Evolutionary conservation across 2,888 invertebrate species (phyloP).

Genomic region (Meiosimyza platycephala): DNA sequence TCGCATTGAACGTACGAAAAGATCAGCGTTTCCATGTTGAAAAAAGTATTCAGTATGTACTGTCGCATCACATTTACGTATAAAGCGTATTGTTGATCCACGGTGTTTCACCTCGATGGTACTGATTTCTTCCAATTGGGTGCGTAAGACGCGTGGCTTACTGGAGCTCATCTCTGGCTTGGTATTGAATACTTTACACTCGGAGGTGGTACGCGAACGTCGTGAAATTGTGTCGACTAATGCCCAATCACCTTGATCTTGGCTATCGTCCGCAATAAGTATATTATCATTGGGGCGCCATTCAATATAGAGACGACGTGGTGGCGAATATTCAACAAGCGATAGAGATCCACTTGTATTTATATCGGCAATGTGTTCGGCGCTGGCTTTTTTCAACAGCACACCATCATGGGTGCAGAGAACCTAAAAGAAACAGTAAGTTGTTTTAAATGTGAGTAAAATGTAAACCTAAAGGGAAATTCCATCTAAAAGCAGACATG

Average conservation of each 20-base stretch:
- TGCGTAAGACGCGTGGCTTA: conserved; percentile 69
- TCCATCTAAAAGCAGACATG: too few relatives aligned
- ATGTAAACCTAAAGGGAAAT: too few relatives aligned
- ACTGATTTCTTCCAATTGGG: conserved; percentile 74
- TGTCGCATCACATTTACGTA: conserved; percentile 73
- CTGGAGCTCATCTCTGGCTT: conserved; percentile 50
- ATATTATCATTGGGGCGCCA: conserved; percentile 82
- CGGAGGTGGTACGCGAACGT: conserved; percentile 64
- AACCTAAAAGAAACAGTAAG: conserved; percentile 68
- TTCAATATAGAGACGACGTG: conserved; percentile 76
- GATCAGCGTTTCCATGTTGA: conserved; percentile 87
- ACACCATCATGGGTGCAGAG: conserved; percentile 85
- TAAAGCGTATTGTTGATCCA: conserved; percentile 73
- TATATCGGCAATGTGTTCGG: conserved; percentile 73
- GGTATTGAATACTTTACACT: conserved; percentile 64
- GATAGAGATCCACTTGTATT: conserved; percentile 69
- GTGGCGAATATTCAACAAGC: conserved; percentile 62
- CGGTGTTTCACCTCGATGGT: conserved; percentile 73
- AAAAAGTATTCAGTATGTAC: conserved; percentile 81
- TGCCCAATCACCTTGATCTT: conserved; percentile 85
- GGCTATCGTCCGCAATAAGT: conserved; percentile 80
- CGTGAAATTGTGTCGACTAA: conserved; percentile 77
- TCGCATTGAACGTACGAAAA: conserved; percentile 65
- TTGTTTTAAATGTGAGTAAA: too few relatives aligned
- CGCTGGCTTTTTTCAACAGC: conserved; percentile 75